Conservation (phyloP, 2,888 invertebrate genomes). For the Napeogenes inachia region DNA sequence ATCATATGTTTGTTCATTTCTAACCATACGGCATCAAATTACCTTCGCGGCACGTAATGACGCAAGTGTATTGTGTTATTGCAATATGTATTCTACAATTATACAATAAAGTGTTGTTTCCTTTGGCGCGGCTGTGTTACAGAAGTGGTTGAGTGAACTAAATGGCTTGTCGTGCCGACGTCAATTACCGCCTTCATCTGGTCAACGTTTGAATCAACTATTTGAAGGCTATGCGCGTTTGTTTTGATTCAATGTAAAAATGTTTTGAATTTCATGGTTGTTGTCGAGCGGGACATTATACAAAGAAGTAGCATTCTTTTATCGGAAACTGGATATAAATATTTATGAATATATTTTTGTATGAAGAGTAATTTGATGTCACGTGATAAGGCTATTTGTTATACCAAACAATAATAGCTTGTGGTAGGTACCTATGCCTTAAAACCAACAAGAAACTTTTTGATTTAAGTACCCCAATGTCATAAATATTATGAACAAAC, state of each 20-base stretch:
- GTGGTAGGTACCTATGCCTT: background rate
- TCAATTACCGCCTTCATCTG: constrained; percentile 68
- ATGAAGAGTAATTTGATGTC: background rate
- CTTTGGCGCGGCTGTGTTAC: constrained; percentile 33
- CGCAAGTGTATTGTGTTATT: constrained; percentile 42
- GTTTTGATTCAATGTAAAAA: constrained; percentile 15
- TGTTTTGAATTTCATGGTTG: constrained; percentile 10
- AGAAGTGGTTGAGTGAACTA: constrained; percentile 59
- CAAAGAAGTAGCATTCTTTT: too few relatives aligned
- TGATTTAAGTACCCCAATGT: constrained; percentile 17
- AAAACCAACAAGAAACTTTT: constrained; percentile 23
- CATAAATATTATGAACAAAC: constrained; percentile 35
- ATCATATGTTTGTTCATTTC: constrained; percentile 67
- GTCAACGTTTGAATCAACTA: constrained; percentile 32
- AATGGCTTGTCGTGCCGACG: constrained; percentile 59
- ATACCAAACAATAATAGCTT: too few relatives aligned
- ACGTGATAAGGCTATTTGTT: too few relatives aligned
- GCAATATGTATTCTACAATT: constrained; percentile 36
- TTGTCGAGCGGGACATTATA: too few relatives aligned
- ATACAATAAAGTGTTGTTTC: constrained; percentile 33
- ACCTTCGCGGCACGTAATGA: constrained; percentile 64
- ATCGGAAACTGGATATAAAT: too few relatives aligned
- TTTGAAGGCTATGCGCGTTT: constrained; percentile 20
- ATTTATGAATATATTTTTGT: too few relatives aligned
- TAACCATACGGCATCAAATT: constrained; percentile 71